Base-by-base conservation (phyloP, 53 echinoderm and acorn worm genomes). In the Apostichopus leukothele region DNA sequence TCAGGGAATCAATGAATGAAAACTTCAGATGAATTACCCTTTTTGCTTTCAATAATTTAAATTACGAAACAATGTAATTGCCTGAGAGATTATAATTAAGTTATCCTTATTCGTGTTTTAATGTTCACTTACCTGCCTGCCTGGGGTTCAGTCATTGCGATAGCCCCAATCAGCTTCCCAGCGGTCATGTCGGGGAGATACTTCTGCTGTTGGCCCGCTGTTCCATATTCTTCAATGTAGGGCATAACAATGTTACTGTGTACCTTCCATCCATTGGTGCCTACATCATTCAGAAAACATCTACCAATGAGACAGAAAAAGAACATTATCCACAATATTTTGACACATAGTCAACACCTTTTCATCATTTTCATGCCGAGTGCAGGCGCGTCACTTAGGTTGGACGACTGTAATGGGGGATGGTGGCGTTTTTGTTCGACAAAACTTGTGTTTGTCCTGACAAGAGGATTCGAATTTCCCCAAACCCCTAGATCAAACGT, bases 81-180 rank as follows among this genome's bases (percentile, higher is more conserved):
- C 39, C 2, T 39, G 39, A 39, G 39, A 39, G 39, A 39, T 39
- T 39, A 39, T 3, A 39, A 39, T 39, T 1, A 39, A 39, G 39
- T 39, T 3, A 39, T 39, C 39, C 89, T 23, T 39, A 39, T 39
- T 39, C 39, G 3, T 39, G 1, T 0, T 39, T 39, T 39, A 39
- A 39, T 39, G 39, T 39, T 39, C 1, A 39, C 39, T 78, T 52
- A 89, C 93, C 93, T 93, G 54, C 93, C 93, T 55, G 93, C 93
- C 67, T n/a, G 55, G 54, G 91, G 93, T 74, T 93, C 93, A 39
- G 93, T 93, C 93, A 93, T 93, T 10, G 93, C 93, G 14, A 93
- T 89, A 54, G 91, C 78, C 19, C 91, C 91, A 59, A 93, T 60
- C 51, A 85, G 91, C 26, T 89, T 89, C 21, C 93, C 93, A 11